A percentile compares a stretch with the other conserved stretches of the same genome.
Conservation (phyloP, 2,888 invertebrate genomes). For the Volucella inanis region DNA sequence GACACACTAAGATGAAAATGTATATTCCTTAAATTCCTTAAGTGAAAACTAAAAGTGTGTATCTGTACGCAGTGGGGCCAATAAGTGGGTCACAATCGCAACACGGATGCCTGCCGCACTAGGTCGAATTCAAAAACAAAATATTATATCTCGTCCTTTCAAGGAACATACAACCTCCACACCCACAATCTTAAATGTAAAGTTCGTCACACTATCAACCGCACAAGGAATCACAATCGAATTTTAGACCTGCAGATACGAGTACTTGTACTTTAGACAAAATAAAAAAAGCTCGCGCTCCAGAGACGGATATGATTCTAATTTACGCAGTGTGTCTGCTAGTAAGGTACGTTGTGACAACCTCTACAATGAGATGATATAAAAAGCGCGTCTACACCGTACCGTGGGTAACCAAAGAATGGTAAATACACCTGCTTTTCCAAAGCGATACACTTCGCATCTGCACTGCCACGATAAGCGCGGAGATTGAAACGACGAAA, state of each 20-base stretch:
- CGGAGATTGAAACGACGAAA: constrained; percentile 76
- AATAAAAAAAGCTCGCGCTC: constrained; percentile 43
- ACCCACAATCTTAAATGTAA: constrained; percentile 5
- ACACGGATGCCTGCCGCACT: constrained; percentile 12
- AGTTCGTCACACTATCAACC: constrained; percentile 28
- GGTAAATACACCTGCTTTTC: constrained; percentile 84
- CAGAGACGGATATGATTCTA: constrained; percentile 21
- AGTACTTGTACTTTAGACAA: constrained; percentile 20
- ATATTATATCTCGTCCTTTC: constrained; percentile 46
- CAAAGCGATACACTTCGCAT: constrained; percentile 83
- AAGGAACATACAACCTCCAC: background rate
- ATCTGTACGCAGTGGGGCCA: constrained; percentile 61
- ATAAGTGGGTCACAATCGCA: constrained; percentile 62
- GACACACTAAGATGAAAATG: constrained; percentile 68
- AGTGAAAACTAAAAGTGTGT: constrained; percentile 70
- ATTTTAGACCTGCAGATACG: background rate
- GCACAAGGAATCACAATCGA: background rate
- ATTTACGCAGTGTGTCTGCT: constrained; percentile 52
- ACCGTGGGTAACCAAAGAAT: constrained; percentile 83
- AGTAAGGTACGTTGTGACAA: constrained; percentile 39
- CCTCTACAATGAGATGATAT: constrained; percentile 55
- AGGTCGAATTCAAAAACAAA: constrained; percentile 30
- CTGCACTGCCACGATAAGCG: constrained; percentile 74
- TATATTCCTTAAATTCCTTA: constrained; percentile 75
- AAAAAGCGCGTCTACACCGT: constrained; percentile 82